Conservation (phyloP, 1,140 invertebrate genomes). For the Drosophila murphyi region DNA sequence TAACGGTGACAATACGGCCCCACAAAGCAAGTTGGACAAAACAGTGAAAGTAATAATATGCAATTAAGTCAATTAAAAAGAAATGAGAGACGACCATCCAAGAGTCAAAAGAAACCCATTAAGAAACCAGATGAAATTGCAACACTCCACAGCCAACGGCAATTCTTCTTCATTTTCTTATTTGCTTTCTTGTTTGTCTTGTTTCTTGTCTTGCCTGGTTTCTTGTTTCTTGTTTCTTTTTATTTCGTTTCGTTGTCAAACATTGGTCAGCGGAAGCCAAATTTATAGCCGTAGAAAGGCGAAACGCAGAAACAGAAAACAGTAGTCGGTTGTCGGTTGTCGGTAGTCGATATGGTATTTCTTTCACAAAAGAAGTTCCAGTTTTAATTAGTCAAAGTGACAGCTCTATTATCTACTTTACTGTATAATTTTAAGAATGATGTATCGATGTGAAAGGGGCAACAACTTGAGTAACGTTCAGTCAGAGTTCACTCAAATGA, state of each 20-base stretch:
- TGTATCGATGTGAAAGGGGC: neutral
- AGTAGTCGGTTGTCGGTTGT: too few species aligned
- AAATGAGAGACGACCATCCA: constrained; percentile 28
- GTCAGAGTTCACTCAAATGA: neutral
- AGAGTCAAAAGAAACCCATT: constrained; percentile 13
- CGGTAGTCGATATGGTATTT: constrained; percentile 2
- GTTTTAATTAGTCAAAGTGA: constrained; percentile 42
- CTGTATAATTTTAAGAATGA: neutral
- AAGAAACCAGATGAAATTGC: constrained; percentile 11
- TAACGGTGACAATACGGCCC: constrained; percentile 18
- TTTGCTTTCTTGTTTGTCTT: neutral
- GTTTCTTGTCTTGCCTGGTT: neutral
- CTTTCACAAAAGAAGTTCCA: constrained; percentile 27
- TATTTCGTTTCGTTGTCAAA: neutral
- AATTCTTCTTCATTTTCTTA: neutral
- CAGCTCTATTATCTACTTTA: constrained; percentile 6
- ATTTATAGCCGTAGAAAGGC: constrained; percentile 10
- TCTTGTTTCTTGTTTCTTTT: neutral
- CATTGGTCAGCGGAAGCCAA: too few species aligned
- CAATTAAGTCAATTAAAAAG: constrained; percentile 66
- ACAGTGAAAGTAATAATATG: constrained; percentile 69
- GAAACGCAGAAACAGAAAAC: constrained; percentile 1
- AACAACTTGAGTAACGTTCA: neutral
- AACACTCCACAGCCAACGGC: constrained; percentile 15
- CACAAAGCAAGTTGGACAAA: constrained; percentile 32